Conservation (phyloP, 2,113 vertebrate species). For the Sebastes schlegelii region DNA sequence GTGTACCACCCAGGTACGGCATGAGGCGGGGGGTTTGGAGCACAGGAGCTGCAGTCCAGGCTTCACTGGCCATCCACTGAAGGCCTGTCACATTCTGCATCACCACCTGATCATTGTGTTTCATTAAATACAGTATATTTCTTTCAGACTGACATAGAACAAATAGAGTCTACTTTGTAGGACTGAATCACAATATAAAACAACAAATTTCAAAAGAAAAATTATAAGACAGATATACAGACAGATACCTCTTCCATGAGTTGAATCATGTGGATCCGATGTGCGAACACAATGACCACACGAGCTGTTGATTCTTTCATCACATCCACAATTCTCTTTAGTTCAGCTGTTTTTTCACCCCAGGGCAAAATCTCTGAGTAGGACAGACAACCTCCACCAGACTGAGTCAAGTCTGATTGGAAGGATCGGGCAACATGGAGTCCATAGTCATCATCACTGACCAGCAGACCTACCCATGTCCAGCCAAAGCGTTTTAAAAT, state of each 20-base stretch:
- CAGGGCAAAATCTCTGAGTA: constrained; percentile 53
- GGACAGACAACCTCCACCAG: constrained; percentile 44
- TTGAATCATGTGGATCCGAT: constrained; percentile 51
- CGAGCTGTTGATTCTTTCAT: constrained; percentile 59
- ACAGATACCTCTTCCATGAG: constrained; percentile 49
- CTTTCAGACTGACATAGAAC: neutral
- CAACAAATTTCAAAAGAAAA: too few species aligned
- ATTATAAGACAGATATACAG: too few species aligned
- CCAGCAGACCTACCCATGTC: constrained; percentile 60
- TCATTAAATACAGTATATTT: neutral
- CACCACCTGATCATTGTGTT: constrained; percentile 41
- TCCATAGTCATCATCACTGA: constrained; percentile 68
- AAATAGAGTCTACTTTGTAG: neutral
- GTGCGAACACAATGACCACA: constrained; percentile 60
- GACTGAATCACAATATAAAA: neutral
- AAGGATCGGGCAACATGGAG: constrained; percentile 50
- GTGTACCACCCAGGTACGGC: constrained; percentile 76
- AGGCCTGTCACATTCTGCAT: constrained; percentile 72
- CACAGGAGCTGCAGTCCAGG: constrained; percentile 73
- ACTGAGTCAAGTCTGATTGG: constrained; percentile 29
- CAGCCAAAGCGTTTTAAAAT: constrained; percentile 61
- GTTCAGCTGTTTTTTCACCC: constrained; percentile 36
- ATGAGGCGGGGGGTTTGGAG: constrained; percentile 63
- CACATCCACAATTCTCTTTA: constrained; percentile 39
- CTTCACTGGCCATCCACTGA: constrained; percentile 83